A percentile compares a stretch with the other conserved stretches of the same genome.
These are phyloP conservation scores for Laupala kohalensis DNA, from an alignment of 1,140 invertebrate species.

Conservation along the genomic window DNA sequence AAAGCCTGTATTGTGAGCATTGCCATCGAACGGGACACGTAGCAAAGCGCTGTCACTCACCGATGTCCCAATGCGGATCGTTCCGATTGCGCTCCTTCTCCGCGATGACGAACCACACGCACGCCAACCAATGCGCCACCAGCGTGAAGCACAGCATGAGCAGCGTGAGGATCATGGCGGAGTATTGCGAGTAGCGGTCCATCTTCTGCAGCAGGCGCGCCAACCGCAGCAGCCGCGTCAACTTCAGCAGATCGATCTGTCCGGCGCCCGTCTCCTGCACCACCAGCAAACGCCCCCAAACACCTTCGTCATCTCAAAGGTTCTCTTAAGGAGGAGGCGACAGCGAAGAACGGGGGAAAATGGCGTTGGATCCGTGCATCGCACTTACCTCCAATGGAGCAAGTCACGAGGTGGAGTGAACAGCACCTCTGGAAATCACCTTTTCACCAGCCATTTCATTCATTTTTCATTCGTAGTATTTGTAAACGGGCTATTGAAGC, in stretches of 20 bases:
- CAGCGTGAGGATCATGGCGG: conserved; percentile 86
- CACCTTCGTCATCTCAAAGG: background rate
- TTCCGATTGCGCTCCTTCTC: conserved; percentile 66
- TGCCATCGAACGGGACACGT: too few species aligned
- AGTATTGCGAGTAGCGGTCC: conserved; percentile 94
- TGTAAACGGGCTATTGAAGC: too few species aligned
- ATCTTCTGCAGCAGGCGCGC: conserved; percentile 93
- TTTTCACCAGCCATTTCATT: too few species aligned
- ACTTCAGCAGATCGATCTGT: conserved; percentile 89
- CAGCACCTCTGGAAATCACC: too few species aligned
- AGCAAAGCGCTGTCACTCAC: conserved; percentile 41
- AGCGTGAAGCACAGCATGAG: conserved; percentile 92
- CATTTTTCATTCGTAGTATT: too few species aligned
- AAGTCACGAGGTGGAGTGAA: too few species aligned
- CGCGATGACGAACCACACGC: conserved; percentile 96
- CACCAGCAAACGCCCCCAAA: background rate
- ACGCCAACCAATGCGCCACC: conserved; percentile 98
- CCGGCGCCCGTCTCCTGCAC: conserved; percentile 40
- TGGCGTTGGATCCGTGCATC: too few species aligned
- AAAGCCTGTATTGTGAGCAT: too few species aligned
- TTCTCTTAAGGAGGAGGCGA: background rate
- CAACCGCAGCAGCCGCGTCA: conserved; percentile 81
- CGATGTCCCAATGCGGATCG: conserved; percentile 58
- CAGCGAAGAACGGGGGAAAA: too few species aligned
- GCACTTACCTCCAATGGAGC: too few species aligned